phyloP scores from a whole-genome alignment of 1,140 invertebrate genomes.

The Drosophila sucinea region DNA sequence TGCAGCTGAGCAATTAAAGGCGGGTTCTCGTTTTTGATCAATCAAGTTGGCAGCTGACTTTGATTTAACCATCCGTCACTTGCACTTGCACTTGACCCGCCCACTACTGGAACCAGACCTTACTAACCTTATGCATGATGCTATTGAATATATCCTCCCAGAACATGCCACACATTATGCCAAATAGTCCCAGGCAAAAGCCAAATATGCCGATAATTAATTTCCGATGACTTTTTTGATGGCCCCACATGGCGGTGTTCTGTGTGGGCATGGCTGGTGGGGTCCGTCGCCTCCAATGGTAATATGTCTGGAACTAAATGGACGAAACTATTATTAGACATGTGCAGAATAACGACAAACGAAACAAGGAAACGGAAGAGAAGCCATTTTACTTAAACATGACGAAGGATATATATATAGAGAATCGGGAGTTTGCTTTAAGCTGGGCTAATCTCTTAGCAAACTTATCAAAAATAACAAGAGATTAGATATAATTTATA shows the following conservation, averaged over 20 bases:
- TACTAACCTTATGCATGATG: conserved; percentile 78
- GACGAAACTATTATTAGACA: conserved; percentile 31
- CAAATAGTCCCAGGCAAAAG: conserved; percentile 71
- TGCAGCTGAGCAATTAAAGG: conserved; percentile 39
- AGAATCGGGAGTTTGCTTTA: no score
- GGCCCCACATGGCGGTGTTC: conserved; percentile 62
- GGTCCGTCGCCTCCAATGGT: conserved; percentile 9
- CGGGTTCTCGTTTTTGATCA: conserved; percentile 33
- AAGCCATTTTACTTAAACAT: neutral
- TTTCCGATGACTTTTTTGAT: conserved; percentile 58
- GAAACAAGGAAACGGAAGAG: neutral
- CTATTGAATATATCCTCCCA: conserved; percentile 77
- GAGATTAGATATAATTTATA: no score
- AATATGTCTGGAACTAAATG: conserved; percentile 46
- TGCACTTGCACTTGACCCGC: neutral
- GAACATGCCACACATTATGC: conserved; percentile 77
- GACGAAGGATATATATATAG: neutral
- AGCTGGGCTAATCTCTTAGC: no score
- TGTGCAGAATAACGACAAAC: neutral
- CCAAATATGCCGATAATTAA: conserved; percentile 68
- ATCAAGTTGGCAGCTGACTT: conserved; percentile 61
- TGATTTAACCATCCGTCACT: conserved; percentile 9
- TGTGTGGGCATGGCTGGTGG: conserved; percentile 58
- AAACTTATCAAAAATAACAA: no score
- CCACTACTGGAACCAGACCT: neutral